Conservation (phyloP, 2,888 invertebrate species). For the Amphipoea lucens region DNA sequence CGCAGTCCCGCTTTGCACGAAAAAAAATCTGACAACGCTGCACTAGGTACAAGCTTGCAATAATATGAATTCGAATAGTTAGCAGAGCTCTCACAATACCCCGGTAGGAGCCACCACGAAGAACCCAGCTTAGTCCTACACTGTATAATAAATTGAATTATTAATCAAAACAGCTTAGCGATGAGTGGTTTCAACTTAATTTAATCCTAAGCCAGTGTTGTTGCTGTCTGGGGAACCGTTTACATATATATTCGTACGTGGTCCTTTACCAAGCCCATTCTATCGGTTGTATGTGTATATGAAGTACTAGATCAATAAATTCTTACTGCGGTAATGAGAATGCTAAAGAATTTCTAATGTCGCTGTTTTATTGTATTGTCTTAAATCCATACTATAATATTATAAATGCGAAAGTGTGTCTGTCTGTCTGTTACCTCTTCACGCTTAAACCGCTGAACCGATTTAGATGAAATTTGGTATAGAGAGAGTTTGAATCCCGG, state of each 20-base stretch:
- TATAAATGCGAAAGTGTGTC: no score
- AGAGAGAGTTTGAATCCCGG: no score
- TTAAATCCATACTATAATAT: no score
- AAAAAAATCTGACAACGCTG: background rate
- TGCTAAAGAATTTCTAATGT: background rate
- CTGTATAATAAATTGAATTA: conserved; percentile 65
- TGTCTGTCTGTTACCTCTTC: no score
- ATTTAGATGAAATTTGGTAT: no score
- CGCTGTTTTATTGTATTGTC: background rate
- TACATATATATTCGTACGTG: conserved; percentile 56
- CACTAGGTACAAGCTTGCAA: background rate
- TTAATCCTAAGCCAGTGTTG: conserved; percentile 63
- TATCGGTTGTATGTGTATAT: conserved; percentile 21
- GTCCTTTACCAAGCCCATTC: conserved; percentile 15
- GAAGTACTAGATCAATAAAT: conserved; percentile 29
- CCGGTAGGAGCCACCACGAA: conserved; percentile 5
- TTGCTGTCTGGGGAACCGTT: conserved; percentile 54
- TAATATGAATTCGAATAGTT: conserved; percentile 16
- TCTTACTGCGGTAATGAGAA: conserved; percentile 33
- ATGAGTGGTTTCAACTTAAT: conserved; percentile 65
- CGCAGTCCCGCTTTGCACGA: background rate
- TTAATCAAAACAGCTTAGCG: conserved; percentile 66
- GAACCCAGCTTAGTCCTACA: conserved; percentile 39
- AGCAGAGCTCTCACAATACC: background rate
- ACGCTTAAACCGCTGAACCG: no score